These are phyloP conservation scores for Drosophila helvetica DNA, from an alignment of 2,888 invertebrate genomes.

Conservation along the genomic window DNA sequence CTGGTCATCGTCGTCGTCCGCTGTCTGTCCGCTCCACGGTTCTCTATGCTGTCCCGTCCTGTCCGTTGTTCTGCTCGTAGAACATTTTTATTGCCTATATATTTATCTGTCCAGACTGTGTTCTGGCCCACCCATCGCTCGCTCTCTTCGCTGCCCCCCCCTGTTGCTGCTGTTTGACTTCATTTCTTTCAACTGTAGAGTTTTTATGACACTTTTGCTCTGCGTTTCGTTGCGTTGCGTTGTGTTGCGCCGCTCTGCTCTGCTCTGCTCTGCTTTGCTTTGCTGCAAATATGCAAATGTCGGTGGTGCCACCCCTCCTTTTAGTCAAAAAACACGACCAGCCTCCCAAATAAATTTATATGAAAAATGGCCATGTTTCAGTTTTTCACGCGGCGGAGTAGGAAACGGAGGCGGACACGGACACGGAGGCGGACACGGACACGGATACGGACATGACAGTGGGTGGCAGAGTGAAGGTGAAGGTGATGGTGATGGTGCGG, in stretches of 20 bases:
- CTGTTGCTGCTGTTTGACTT: slow-evolving; percentile 28
- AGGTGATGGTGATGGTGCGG: no score
- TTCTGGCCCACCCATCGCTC: not conserved
- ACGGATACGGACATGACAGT: slow-evolving; percentile 1
- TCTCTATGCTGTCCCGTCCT: not conserved
- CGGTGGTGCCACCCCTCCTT: slow-evolving; percentile 30
- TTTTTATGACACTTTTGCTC: slow-evolving; percentile 68
- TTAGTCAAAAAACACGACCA: slow-evolving; percentile 19
- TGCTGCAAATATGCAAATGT: slow-evolving; percentile 72
- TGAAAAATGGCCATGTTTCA: slow-evolving; percentile 67
- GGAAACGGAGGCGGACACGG: not conserved
- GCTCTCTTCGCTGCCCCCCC: not conserved
- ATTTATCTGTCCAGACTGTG: slow-evolving; percentile 38
- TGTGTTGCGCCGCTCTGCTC: slow-evolving; percentile 8
- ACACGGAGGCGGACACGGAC: not conserved
- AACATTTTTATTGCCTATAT: slow-evolving; percentile 72
- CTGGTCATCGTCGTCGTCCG: slow-evolving; percentile 13
- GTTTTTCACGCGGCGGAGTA: slow-evolving; percentile 28
- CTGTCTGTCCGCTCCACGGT: not conserved
- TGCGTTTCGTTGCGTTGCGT: slow-evolving; percentile 27
- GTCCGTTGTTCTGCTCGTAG: slow-evolving; percentile 32
- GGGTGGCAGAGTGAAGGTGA: not conserved
- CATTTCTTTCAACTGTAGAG: slow-evolving; percentile 61
- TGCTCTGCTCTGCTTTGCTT: slow-evolving; percentile 48
- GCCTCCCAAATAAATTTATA: slow-evolving; percentile 67